Percentiles rank a stretch among this genome's conserved stretches.
Evolutionary conservation across 2,113 vertebrate species (phyloP).

Genomic region (Globicephala melas): DNA sequence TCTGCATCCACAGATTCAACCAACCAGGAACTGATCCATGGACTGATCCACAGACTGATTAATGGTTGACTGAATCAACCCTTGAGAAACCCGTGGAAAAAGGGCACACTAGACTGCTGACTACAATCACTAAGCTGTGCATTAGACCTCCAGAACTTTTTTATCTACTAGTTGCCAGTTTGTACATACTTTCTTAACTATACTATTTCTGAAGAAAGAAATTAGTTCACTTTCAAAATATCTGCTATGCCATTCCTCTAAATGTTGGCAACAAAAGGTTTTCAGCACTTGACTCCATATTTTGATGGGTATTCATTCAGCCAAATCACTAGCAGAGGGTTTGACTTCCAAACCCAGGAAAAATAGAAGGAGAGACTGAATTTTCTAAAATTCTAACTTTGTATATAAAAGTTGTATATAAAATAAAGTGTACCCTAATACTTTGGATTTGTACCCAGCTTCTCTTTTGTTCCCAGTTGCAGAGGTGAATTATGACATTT

Average conservation of each 20-base stretch:
- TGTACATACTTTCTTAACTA: background rate
- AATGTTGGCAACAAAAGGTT: background rate
- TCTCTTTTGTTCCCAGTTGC: background rate
- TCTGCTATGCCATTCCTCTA: background rate
- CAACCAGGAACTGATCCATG: background rate
- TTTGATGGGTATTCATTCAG: background rate
- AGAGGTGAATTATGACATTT: background rate
- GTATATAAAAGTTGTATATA: background rate
- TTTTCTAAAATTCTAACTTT: conserved; percentile 2
- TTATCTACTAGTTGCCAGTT: background rate
- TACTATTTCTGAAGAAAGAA: background rate
- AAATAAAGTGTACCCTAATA: background rate
- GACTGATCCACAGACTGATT: background rate
- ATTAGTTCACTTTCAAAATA: background rate
- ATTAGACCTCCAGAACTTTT: background rate
- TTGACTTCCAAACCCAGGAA: background rate
- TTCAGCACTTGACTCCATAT: background rate
- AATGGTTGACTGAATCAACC: background rate
- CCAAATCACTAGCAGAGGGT: background rate
- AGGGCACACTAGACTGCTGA: background rate
- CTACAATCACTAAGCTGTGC: background rate
- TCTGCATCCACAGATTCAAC: background rate
- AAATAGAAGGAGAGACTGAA: background rate
- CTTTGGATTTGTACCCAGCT: background rate
- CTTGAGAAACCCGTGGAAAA: background rate